A percentile compares a stretch with the other conserved stretches of the same genome.
phyloP scores from a whole-genome alignment of 2,888 invertebrate species.

The Brenthis hecate region DNA sequence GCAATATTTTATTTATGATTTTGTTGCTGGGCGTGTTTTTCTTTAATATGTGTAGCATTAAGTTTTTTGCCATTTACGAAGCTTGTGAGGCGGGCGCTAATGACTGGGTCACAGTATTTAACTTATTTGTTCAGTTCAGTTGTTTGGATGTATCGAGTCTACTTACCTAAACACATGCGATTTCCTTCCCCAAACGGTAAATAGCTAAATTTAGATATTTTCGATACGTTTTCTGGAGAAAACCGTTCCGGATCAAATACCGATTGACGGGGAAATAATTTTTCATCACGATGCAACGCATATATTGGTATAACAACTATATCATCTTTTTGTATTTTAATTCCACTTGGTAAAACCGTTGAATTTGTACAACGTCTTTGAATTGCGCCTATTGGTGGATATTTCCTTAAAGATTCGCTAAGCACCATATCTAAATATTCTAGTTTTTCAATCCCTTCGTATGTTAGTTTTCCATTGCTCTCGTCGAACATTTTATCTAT shows the following conservation, averaged over 20 bases:
- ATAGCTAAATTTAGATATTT: conserved; percentile 59
- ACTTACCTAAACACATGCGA: conserved; percentile 74
- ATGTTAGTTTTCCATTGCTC: conserved; percentile 52
- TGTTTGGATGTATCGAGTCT: background rate
- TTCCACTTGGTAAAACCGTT: conserved; percentile 53
- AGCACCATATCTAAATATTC: conserved; percentile 60
- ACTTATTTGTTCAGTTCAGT: background rate
- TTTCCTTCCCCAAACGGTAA: conserved; percentile 79
- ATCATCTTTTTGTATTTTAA: conserved; percentile 48
- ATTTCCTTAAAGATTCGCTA: conserved; percentile 69
- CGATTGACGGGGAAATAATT: conserved; percentile 52
- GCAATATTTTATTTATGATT: no score
- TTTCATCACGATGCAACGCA: conserved; percentile 54
- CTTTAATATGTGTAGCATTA: no score
- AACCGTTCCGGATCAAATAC: conserved; percentile 52
- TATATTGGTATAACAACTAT: conserved; percentile 42
- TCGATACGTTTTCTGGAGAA: conserved; percentile 41
- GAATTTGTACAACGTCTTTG: conserved; percentile 54
- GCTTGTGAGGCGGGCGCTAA: no score
- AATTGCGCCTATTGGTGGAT: conserved; percentile 62
- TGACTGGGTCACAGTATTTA: background rate
- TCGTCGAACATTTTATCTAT: conserved; percentile 53
- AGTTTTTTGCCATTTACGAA: no score
- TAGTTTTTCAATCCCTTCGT: conserved; percentile 56
- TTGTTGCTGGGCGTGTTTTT: no score